phyloP scores from a whole-genome alignment of 2,797 vertebrate genomes.

The Typhlichthys eigenmanni region DNA sequence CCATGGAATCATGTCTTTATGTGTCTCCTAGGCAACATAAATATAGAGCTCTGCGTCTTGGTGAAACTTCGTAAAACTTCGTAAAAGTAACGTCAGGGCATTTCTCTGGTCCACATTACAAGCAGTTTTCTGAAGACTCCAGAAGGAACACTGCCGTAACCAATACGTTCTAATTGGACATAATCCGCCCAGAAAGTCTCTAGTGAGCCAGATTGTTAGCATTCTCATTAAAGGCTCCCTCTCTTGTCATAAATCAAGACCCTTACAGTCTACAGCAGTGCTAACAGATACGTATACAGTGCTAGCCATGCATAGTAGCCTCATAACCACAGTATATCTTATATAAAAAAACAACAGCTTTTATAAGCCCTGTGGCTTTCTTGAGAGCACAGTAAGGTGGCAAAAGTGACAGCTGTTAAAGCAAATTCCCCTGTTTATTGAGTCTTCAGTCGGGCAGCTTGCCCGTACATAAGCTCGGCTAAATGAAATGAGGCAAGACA shows the following conservation, averaged over 20 bases:
- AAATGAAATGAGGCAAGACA: conserved; percentile 67
- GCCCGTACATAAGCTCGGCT: conserved; percentile 62
- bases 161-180: conserved; percentile 79
- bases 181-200: conserved; percentile 77
- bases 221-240: conserved; percentile 74
- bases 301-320: conserved; percentile 54
- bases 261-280: conserved; percentile 64
- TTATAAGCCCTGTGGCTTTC: conserved; percentile 60
- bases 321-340: conserved; percentile 69
- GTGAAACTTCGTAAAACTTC: conserved; percentile 65
- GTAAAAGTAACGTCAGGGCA: conserved; percentile 55
- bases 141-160: conserved; percentile 73
- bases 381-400: conserved; percentile 65
- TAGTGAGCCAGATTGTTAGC: conserved; percentile 75
- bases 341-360: conserved; percentile 61
- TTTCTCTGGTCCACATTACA: conserved; percentile 62
- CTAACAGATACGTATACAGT: conserved; percentile 61
- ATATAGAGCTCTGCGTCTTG: conserved; percentile 39
- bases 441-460: conserved; percentile 58
- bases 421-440: conserved; percentile 69
- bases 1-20: conserved; percentile 38
- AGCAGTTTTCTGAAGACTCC: conserved; percentile 68
- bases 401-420: conserved; percentile 75
- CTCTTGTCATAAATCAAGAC: conserved; percentile 77
- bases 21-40: conserved; percentile 46